These are phyloP conservation scores for Dynastes tityus DNA, from an alignment of 2,888 invertebrate species.

Conservation along the genomic window DNA sequence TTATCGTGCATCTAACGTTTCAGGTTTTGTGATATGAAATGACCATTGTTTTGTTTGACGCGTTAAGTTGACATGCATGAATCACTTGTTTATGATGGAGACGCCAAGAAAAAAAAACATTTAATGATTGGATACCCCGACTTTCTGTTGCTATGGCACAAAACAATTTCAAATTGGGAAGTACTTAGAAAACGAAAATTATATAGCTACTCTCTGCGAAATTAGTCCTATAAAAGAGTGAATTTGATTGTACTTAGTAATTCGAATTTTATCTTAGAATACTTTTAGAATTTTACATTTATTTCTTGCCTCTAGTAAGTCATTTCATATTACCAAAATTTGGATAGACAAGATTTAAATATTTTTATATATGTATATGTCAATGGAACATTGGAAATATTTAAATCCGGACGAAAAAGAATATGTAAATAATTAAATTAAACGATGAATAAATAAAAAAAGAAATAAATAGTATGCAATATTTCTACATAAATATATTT, in stretches of 20 bases:
- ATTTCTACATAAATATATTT: conserved; percentile 63
- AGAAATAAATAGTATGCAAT: conserved; percentile 63
- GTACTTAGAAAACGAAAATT: background rate
- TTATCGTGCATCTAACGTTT: conserved; percentile 52
- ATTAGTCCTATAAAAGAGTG: background rate
- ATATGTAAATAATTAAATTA: conserved; percentile 60
- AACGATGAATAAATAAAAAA: conserved; percentile 27
- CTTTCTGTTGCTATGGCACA: background rate
- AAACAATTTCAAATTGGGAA: background rate
- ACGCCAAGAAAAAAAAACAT: conserved; percentile 13
- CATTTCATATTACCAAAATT: conserved; percentile 27
- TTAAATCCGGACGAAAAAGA: conserved; percentile 60
- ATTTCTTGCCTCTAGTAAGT: conserved; percentile 11
- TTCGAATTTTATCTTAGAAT: background rate
- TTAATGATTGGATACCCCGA: background rate
- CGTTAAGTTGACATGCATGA: conserved; percentile 7
- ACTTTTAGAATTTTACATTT: background rate
- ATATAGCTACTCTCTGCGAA: no score
- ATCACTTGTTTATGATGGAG: conserved; percentile 30
- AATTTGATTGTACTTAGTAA: background rate
- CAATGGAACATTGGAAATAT: conserved; percentile 63
- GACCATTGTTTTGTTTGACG: conserved; percentile 51
- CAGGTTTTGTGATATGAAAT: conserved; percentile 56
- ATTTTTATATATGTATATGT: conserved; percentile 61
- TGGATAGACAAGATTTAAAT: conserved; percentile 59